A percentile compares a stretch with the other conserved stretches of the same genome.
Evolutionary conservation across 2,888 invertebrate genomes (phyloP).

Genomic region (Microdon myrmicae): DNA sequence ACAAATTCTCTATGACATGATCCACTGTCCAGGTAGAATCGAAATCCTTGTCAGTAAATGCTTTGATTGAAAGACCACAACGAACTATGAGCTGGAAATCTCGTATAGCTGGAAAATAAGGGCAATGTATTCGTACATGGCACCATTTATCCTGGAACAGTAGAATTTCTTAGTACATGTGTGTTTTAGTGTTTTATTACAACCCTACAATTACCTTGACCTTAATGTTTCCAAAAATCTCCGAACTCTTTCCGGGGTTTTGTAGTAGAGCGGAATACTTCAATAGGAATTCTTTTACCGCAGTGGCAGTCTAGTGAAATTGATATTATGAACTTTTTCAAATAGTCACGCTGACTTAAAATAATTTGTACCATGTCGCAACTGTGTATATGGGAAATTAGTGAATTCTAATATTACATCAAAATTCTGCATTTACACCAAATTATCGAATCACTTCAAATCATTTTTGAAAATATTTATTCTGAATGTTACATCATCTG

Average conservation of each 20-base stretch:
- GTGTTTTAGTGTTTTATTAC: not conserved
- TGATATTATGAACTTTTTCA: too few relatives aligned
- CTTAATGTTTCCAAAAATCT: constrained; percentile 17
- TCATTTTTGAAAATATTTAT: too few relatives aligned
- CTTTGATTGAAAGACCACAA: constrained; percentile 50
- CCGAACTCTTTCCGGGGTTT: not conserved
- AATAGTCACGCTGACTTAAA: too few relatives aligned
- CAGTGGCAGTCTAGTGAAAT: not conserved
- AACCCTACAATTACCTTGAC: constrained; percentile 10
- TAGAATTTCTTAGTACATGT: not conserved
- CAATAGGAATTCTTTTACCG: constrained; percentile 8
- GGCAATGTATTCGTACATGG: constrained; percentile 56
- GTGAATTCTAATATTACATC: too few relatives aligned
- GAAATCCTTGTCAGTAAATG: constrained; percentile 30
- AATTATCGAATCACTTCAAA: too few relatives aligned
- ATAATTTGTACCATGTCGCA: too few relatives aligned
- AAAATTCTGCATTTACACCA: too few relatives aligned
- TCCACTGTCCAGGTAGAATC: constrained; percentile 54
- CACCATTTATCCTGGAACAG: constrained; percentile 47
- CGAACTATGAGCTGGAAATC: constrained; percentile 54
- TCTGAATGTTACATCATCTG: too few relatives aligned
- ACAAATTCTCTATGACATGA: constrained; percentile 55
- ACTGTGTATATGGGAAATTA: too few relatives aligned
- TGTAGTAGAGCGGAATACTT: constrained; percentile 26
- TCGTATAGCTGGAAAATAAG: constrained; percentile 56